Evolutionary conservation across 2,888 invertebrate genomes (phyloP), one percentile per base, ranked within the genome.

Genomic region (Scrobipalpa costella): DNA sequence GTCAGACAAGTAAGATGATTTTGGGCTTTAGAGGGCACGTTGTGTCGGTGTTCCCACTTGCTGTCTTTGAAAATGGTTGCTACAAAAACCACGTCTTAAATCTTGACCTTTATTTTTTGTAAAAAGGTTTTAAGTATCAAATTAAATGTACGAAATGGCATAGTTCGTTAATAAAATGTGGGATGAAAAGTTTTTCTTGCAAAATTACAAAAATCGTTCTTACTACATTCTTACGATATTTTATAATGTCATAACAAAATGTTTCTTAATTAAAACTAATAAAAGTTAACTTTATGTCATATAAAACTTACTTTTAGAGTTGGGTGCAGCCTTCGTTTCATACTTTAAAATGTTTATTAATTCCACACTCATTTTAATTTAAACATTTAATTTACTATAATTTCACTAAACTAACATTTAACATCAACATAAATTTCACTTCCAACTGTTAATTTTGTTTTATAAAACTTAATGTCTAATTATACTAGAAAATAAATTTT

Each of bases 291-390:
- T n/a, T n/a, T n/a, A n/a, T n/a, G n/a, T n/a, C n/a, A n/a, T n/a
- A n/a, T n/a, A n/a, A 21, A 58, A 79, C 85, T 85, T 77, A 88
- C 88, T 76, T 79, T 80, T 81, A 44, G 65, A 74, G 49, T 73
- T 71, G 59, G 70, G 68, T 63, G 71, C 71, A 76, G 74, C 66
- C 73, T 78, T 80, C 44, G 76, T 73, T 76, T 86, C 85, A 80
- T 83, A 71, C 71, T 84, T 85, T 63, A 84, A 67, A 66, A 84
- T 69, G 67, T 79, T 81, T 52, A 85, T 73, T 40, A 87, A 74
- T 72, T 84, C 80, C 66, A 82, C 85, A 85, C 84, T 87, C 89
- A 89, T 89, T 83, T 84, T 89, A 78, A 63, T 73, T 27, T 67
- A 67, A 65, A 66, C 58, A 40, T 7, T 13, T 13, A 58, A 17